Evolutionary conservation across 1,140 invertebrate species (phyloP), one percentile per base, ranked within the genome.

Genomic region (Steinernema feltiae): DNA sequence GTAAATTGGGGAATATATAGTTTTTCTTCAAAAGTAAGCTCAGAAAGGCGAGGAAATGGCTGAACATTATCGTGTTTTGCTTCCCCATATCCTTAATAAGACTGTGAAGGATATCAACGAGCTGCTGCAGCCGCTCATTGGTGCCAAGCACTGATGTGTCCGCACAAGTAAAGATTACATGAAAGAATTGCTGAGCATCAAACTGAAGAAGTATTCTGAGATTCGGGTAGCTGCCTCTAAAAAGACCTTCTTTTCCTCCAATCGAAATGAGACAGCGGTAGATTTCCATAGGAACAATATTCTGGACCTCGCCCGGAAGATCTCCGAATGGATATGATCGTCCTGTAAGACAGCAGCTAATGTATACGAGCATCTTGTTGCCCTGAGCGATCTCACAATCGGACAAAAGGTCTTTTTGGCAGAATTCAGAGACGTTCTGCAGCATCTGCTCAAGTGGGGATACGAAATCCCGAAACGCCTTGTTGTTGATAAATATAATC

Each of bases 321-420:
- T 93, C 90, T 17, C 94, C 94, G 48, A 90, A 90, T 1, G 93
- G 95, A 89, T 95, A 97, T 0, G 92, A 92, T 75, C 93, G 89
- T 0, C 95, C 96, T 27, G 93, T 92, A 79, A 99, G 89, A 86
- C 95, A 97, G 83, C 94, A 95, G 73, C 94, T 95, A 29, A 90
- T 87, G 85, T 96, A 97, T 15, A 98, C 92, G 71, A 99, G 87
- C 73, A 98, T 88, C 81, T 94, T 93, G 82, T 95, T 95, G 21
- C 95, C 96, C 27, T 93, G 87, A 35, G 82, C 84, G 2, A 89
- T 86, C 72, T 84, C 80, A 24, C 76, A 83, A 73, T 87, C 84
- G 3, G 75, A 76, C 27, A 86, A 73, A 70, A 87, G 76, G 70
- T 81, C 27, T 86, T 84, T 80, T 82, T 31, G 27, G n/a, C 63